phyloP scores from a whole-genome alignment of 2,797 vertebrate genomes.

The Onychomys leucogaster region DNA sequence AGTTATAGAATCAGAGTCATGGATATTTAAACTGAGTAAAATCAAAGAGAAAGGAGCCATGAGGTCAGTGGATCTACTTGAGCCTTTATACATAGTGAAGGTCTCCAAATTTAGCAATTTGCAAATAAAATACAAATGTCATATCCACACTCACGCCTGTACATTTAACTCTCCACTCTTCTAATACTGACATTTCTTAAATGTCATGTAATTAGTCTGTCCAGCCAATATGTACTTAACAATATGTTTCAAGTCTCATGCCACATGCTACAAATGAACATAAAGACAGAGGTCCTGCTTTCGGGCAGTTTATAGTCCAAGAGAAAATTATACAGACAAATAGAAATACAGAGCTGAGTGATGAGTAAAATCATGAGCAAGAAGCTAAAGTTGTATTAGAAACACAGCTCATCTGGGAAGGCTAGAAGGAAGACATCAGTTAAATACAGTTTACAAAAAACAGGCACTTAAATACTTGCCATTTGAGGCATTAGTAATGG shows the following conservation, averaged over 20 bases:
- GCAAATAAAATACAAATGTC: conserved; percentile 28
- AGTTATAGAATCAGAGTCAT: neutral
- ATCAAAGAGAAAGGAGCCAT: neutral
- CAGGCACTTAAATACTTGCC: neutral
- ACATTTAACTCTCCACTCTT: neutral
- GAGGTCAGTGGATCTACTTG: neutral
- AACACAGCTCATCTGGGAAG: neutral
- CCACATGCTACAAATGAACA: neutral
- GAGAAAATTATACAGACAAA: conserved; percentile 21
- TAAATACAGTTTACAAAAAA: neutral
- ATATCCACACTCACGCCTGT: neutral
- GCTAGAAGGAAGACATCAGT: neutral
- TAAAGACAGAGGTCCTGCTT: neutral
- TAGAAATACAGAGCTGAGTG: neutral
- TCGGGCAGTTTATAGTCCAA: neutral
- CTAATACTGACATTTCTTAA: neutral
- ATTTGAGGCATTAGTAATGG: neutral
- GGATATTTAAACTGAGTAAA: conserved; percentile 7
- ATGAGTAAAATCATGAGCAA: conserved; percentile 27
- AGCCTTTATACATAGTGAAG: neutral
- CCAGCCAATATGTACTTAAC: neutral
- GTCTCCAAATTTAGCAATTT: neutral
- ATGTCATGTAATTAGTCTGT: conserved; percentile 5
- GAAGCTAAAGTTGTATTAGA: neutral
- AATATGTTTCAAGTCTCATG: neutral